phyloP scores from a whole-genome alignment of 2,888 invertebrate species.

The Torymus auratus region DNA sequence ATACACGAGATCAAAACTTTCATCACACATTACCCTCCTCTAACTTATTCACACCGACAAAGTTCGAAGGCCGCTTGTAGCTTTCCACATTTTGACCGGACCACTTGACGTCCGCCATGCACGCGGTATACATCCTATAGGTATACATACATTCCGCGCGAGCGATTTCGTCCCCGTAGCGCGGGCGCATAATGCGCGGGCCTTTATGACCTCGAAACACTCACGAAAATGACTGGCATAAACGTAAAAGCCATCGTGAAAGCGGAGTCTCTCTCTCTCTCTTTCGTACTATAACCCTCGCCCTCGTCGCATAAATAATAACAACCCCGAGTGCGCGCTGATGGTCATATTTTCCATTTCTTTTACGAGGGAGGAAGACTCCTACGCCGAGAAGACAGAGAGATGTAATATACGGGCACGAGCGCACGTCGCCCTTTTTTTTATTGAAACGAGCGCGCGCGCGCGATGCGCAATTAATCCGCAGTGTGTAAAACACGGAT shows the following conservation, averaged over 20 bases:
- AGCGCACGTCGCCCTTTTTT: no score
- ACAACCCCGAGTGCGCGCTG: background rate
- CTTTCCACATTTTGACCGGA: background rate
- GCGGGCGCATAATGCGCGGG: conserved; percentile 33
- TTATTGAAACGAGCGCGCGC: no score
- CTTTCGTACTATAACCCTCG: background rate
- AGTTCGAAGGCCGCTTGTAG: background rate
- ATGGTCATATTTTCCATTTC: conserved; percentile 42
- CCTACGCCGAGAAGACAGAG: background rate
- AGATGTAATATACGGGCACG: background rate
- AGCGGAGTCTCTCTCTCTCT: background rate
- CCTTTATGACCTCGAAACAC: conserved; percentile 47
- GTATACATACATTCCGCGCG: background rate
- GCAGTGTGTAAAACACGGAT: no score
- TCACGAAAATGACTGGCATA: conserved; percentile 53
- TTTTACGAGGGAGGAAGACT: conserved; percentile 13
- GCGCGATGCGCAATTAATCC: no score
- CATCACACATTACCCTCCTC: no score
- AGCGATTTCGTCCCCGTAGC: conserved; percentile 15
- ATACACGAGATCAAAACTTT: no score
- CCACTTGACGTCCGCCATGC: background rate
- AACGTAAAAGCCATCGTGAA: conserved; percentile 52
- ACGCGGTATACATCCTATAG: background rate
- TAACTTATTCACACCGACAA: background rate
- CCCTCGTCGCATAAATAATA: conserved; percentile 40